Base-by-base conservation (phyloP, 2,888 invertebrate species). In the Polylopha cassiicola region DNA sequence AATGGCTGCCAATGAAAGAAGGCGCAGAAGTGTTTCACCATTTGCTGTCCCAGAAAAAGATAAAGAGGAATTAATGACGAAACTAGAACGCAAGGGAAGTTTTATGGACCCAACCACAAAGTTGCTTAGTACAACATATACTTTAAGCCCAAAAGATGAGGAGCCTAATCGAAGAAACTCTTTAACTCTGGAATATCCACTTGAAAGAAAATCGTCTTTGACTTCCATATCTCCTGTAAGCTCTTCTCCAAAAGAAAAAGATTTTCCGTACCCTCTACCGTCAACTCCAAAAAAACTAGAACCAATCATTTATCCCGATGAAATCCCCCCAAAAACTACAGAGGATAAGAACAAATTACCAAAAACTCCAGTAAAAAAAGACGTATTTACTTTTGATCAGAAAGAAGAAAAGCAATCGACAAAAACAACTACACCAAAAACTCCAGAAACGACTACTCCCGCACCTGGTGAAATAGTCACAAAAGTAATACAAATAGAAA, bases 1-100 rank as follows among this genome's bases (percentile, higher is more conserved):
- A 7, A 58, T 69, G 42, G 85, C 76, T 33, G 84, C 77, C 11
- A 72, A 64, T 52, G 86, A 85, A 56, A 72, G 86, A 51, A 68
- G 86, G 47, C 70, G 86, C 8, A 68, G 86, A 50, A 86, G 86
- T 69, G 81, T 87, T 57, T 87, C 86, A 26, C 86, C 86, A 4
- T 87, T 86, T 58, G 86, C 86, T 8, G 22, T 86, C 46, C 80
- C 72, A 30, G 81, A 78, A 9, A 80, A 76, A 57, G 82, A 82
- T 34, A 84, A 80, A 51, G 55, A 55, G 44, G 55, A 52, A 27
- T 15, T 29, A 5, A 30, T 60, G 8, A 50, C 39, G 37, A 55
- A 50, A 37, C 58, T 87, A 21, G 65, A 78, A 58, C 70, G 85
- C 10, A 87, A 81, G 60, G 80, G 84, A 37, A 86, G 86, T 51